A percentile compares a stretch with the other conserved stretches of the same genome.
Evolutionary conservation across 2,888 invertebrate genomes (phyloP).

Genomic region (Protonemura montana): DNA sequence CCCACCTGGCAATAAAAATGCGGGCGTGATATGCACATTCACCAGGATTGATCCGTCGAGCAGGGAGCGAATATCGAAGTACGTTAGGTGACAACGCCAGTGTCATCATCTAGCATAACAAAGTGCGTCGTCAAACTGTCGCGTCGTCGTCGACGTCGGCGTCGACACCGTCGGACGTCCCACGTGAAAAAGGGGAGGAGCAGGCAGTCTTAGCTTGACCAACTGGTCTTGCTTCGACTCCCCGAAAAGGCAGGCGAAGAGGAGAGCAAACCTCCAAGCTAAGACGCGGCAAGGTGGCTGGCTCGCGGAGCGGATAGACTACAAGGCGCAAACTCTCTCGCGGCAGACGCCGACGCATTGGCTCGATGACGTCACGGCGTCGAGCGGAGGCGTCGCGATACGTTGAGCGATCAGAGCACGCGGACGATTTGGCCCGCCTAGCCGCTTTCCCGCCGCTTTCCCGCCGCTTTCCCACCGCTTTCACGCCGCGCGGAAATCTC

Average conservation of each 20-base stretch:
- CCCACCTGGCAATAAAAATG: too few species aligned
- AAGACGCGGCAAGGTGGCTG: conserved; percentile 31
- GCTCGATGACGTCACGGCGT: not conserved
- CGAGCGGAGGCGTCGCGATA: not conserved
- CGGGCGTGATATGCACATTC: not conserved
- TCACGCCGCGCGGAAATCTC: not conserved
- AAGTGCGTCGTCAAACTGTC: too few species aligned
- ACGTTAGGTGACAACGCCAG: not conserved
- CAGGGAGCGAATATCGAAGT: not conserved
- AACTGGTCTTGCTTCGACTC: conserved; percentile 37
- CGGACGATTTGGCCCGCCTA: not conserved
- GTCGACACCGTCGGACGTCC: not conserved
- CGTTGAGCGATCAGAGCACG: conserved; percentile 16
- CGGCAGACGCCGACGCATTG: not conserved
- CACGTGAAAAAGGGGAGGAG: conserved; percentile 17
- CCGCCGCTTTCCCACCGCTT: not conserved
- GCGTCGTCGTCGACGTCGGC: not conserved
- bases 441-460: not conserved
- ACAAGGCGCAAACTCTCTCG: too few species aligned
- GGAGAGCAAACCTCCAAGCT: not conserved
- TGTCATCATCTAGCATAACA: too few species aligned
- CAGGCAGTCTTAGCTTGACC: conserved; percentile 14
- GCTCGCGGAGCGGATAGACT: too few species aligned
- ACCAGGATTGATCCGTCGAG: not conserved
- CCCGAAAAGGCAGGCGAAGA: conserved; percentile 1